Conservation (phyloP, 2,113 vertebrate genomes). For the Ibidorhyncha struthersii region DNA sequence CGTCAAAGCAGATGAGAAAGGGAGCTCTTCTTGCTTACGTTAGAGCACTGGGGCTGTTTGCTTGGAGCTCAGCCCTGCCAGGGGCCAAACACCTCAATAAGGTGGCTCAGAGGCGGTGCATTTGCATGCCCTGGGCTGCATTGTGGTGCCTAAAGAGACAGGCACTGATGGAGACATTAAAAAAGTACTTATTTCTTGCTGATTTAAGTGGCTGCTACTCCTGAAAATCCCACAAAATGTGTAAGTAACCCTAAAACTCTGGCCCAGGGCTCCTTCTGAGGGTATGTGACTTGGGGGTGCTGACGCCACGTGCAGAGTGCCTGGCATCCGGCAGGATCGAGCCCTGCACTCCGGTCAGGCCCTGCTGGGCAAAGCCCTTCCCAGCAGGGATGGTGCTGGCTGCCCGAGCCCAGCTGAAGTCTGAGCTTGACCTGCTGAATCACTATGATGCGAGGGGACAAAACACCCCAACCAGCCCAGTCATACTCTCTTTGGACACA, state of each 20-base stretch:
- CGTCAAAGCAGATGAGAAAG: not conserved
- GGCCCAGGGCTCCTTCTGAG: not conserved
- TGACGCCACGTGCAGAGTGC: not conserved
- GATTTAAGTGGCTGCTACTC: not conserved
- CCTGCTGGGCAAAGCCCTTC: not conserved
- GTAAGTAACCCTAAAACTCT: not conserved
- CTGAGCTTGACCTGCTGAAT: not conserved
- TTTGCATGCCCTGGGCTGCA: not conserved
- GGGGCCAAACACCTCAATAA: not conserved
- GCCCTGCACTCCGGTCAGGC: not conserved
- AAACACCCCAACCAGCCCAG: not conserved
- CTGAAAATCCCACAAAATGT: not conserved
- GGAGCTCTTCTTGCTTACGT: not conserved
- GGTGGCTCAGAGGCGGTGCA: not conserved
- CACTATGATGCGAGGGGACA: not conserved
- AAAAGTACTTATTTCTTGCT: not conserved
- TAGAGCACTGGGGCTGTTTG: not conserved
- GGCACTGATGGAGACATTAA: not conserved
- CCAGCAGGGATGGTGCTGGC: rapidly evolving
- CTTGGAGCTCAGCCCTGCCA: not conserved
- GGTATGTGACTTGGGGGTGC: not conserved
- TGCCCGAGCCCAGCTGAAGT: not conserved
- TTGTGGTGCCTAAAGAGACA: not conserved
- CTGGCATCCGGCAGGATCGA: not conserved
- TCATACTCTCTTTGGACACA: not conserved